These are phyloP conservation scores for Xiphophorus maculatus DNA, from an alignment of 2,113 vertebrate species.

Conservation along the genomic window DNA sequence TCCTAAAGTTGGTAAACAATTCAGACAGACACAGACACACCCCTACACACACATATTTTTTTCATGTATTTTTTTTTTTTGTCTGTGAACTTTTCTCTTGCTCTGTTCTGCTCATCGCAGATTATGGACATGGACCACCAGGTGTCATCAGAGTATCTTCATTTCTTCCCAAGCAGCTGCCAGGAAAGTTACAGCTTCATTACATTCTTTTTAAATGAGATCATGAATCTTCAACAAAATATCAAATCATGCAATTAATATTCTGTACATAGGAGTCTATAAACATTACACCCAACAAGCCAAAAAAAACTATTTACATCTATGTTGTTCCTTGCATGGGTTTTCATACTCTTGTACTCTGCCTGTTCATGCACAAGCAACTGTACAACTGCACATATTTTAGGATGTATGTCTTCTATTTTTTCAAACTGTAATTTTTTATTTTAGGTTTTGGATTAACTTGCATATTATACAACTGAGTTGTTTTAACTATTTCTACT, in stretches of 20 bases:
- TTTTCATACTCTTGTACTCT: no score
- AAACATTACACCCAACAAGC: background rate
- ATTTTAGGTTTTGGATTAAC: no score
- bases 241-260: background rate
- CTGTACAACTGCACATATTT: no score
- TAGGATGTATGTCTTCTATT: no score
- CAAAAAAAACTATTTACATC: background rate
- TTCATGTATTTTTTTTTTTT: background rate
- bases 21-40: no score
- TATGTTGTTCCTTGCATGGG: background rate
- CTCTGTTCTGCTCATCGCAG: background rate
- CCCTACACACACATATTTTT: no score
- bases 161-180: background rate
- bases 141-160: constrained; percentile 1
- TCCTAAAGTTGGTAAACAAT: background rate
- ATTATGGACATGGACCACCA: constrained; percentile 6
- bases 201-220: background rate
- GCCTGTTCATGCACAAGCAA: no score
- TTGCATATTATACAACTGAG: background rate
- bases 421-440: no score
- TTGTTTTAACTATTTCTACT: background rate
- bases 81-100: background rate
- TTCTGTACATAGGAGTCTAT: background rate
- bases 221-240: background rate
- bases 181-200: background rate